These are phyloP conservation scores for Protaetia brevitarsis DNA, from an alignment of 1,140 invertebrate species.

Conservation along the genomic window DNA sequence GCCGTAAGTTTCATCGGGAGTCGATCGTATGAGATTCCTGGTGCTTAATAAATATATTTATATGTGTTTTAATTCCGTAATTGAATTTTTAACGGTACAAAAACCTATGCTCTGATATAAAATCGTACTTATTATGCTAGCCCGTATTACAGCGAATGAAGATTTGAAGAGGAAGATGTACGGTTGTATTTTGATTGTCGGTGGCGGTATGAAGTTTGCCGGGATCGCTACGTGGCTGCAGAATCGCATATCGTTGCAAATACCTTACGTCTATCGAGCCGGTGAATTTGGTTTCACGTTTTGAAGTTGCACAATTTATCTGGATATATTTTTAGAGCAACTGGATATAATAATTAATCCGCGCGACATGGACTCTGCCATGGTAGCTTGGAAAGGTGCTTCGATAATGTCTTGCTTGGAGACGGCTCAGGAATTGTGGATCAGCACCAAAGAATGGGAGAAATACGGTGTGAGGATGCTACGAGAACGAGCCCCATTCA, in stretches of 20 bases:
- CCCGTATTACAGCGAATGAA: slow-evolving; percentile 65
- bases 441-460: slow-evolving; percentile 80
- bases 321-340: slow-evolving; percentile 61
- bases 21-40: too few species aligned
- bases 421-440: slow-evolving; percentile 92
- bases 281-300: slow-evolving; percentile 46
- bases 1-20: slow-evolving; percentile 60
- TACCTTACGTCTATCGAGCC: slow-evolving; percentile 72
- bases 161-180: slow-evolving; percentile 95
- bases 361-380: slow-evolving; percentile 87
- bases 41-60: too few species aligned
- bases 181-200: slow-evolving; percentile 86
- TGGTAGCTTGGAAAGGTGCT: slow-evolving; percentile 92
- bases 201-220: slow-evolving; percentile 84
- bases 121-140: too few species aligned
- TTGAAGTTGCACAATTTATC: not conserved
- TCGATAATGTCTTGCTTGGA: slow-evolving; percentile 89
- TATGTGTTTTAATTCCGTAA: too few species aligned
- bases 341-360: slow-evolving; percentile 78
- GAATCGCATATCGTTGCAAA: slow-evolving; percentile 79
- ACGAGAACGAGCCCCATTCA: slow-evolving; percentile 81
- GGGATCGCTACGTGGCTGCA: slow-evolving; percentile 87
- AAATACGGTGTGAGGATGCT: slow-evolving; percentile 80
- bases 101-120: too few species aligned
- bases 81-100: too few species aligned